Conservation (phyloP, 2,888 invertebrate species). For the Pseudolycoriella hygida region DNA sequence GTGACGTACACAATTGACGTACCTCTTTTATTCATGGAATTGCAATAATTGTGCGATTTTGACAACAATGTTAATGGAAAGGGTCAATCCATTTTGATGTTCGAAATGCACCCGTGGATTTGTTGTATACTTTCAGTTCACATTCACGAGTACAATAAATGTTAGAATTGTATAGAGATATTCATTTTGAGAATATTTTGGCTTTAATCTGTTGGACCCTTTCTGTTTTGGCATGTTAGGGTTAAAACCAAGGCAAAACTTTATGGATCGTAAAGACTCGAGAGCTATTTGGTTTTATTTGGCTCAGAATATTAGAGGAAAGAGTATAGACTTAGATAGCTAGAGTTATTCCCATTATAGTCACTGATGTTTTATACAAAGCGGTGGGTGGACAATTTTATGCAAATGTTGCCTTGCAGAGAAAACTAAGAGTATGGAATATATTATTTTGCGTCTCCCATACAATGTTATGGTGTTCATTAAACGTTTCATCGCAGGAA, state of each 20-base stretch:
- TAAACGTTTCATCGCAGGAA: slow-evolving; percentile 10
- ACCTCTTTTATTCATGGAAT: too few relatives aligned
- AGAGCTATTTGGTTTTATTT: slow-evolving; percentile 12
- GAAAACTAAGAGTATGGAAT: slow-evolving; percentile 3
- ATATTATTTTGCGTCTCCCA: not conserved
- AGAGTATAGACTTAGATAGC: slow-evolving; percentile 1
- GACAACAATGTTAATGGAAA: too few relatives aligned
- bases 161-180: not conserved
- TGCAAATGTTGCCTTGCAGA: slow-evolving; percentile 8
- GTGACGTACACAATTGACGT: too few relatives aligned
- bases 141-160: not conserved
- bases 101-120: too few relatives aligned
- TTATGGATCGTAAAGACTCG: slow-evolving; percentile 13
- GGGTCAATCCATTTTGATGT: too few relatives aligned
- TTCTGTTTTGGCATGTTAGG: slow-evolving; percentile 4
- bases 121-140: too few relatives aligned
- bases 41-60: too few relatives aligned
- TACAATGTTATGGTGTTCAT: slow-evolving; percentile 9
- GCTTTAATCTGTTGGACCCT: slow-evolving; percentile 1
- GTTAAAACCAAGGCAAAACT: slow-evolving; percentile 10
- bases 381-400: slow-evolving; percentile 7
- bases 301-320: slow-evolving; percentile 5
- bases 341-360: not conserved
- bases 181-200: slow-evolving; percentile 2
- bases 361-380: not conserved